Base-by-base conservation (phyloP, 2,797 vertebrate genomes). In the Alfaro cultratus region DNA sequence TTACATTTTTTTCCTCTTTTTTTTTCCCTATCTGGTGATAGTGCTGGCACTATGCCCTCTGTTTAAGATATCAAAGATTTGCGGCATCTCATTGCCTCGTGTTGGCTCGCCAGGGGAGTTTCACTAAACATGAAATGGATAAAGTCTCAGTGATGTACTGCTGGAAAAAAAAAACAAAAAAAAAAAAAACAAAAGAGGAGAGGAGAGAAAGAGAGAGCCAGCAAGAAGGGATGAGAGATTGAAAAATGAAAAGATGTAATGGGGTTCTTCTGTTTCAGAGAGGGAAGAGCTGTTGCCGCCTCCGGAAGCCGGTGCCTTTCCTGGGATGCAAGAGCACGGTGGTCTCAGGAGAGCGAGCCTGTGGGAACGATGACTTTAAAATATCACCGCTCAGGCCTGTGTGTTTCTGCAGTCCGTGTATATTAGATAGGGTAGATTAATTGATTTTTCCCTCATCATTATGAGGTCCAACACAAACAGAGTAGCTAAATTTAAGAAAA, bases 51-150 rank as follows among this genome's bases (percentile, higher is more conserved):
- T 77, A 67, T 93, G 94, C 95, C 95, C 94, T 95, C 89, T 94
- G 95, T 95, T 96, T 96, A 95, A 95, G 95, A 95, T 96, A 95
- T 95, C 95, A 95, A 95, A 95, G 94, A 94, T 95, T 93, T 93
- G 91, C 75, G 87, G 93, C 93, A 86, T 94, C 92, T 93, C 85
- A 77, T 91, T 94, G 93, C 92, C 90, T 93, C 75, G 87, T 91
- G 89, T 93, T 79, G 89, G 87, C 88, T 92, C 90, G 90, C 91
- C 94, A 90, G 84, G 95, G 95, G 95, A 95, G 91, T 95, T 95
- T 94, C 89, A 91, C 91, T 91, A 94, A 95, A 95, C 94, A 95
- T 94, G 94, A 94, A 94, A 94, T 93, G 89, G 93, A 95, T 95
- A 95, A 93, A 94, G 93, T 92, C 90, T 92, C 90, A 91, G 81